phyloP scores from a whole-genome alignment of 2,888 invertebrate genomes.

The Latheticus oryzae region DNA sequence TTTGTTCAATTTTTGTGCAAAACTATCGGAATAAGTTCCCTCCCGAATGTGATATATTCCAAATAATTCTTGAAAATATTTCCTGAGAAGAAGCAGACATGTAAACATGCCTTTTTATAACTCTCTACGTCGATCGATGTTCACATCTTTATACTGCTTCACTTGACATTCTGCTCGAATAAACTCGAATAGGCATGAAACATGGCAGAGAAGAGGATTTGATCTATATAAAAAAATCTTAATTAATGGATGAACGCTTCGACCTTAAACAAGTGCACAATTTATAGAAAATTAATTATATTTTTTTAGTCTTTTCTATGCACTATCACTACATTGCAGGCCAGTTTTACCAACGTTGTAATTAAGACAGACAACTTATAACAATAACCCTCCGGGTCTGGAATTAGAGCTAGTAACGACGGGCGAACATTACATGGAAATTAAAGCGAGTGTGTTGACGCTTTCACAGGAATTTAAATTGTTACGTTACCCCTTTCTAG shows the following conservation, averaged over 20 bases:
- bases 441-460: conserved; percentile 53
- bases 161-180: conserved; percentile 47
- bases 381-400: conserved; percentile 53
- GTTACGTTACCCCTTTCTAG: conserved; percentile 38
- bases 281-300: conserved; percentile 18
- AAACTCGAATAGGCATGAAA: conserved; percentile 40
- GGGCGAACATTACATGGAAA: conserved; percentile 55
- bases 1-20: too few species aligned
- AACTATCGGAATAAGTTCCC: conserved; percentile 32
- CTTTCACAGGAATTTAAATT: conserved; percentile 54
- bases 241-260: conserved; percentile 38
- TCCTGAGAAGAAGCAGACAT: conserved; percentile 44
- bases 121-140: conserved; percentile 44
- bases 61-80: conserved; percentile 48
- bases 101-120: conserved; percentile 50
- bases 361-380: conserved; percentile 56
- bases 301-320: too few species aligned
- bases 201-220: conserved; percentile 38
- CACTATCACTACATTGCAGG: conserved; percentile 48
- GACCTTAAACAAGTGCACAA: conserved; percentile 20
- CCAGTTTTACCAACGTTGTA: conserved; percentile 46
- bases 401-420: conserved; percentile 55
- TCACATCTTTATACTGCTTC: conserved; percentile 48
- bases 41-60: conserved; percentile 48
- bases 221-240: conserved; percentile 36